These are phyloP conservation scores for Shargacucullia verbasci DNA, from an alignment of 2,888 invertebrate genomes.

Conservation along the genomic window DNA sequence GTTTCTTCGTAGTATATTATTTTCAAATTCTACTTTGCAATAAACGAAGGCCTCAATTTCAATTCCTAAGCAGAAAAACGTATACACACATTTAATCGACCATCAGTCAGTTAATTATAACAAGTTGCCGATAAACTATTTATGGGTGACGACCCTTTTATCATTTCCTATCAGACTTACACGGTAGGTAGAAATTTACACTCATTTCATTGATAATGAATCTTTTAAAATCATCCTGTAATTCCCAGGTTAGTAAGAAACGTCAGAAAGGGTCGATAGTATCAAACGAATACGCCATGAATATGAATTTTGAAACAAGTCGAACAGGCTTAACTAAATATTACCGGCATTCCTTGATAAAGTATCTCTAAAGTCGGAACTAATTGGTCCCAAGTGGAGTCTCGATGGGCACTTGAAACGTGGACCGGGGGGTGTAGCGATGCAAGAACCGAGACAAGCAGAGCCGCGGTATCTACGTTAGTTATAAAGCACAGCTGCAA, in stretches of 20 bases:
- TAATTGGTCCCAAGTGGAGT: constrained; percentile 80
- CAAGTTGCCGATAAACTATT: constrained; percentile 33
- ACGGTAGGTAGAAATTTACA: constrained; percentile 41
- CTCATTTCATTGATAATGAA: constrained; percentile 7
- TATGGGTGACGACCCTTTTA: constrained; percentile 34
- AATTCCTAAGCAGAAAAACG: too few species aligned
- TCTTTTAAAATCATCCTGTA: background rate
- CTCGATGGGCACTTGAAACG: constrained; percentile 64
- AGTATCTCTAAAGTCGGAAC: constrained; percentile 65
- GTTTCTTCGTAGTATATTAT: too few species aligned
- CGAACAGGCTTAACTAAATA: constrained; percentile 17
- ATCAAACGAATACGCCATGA: constrained; percentile 9
- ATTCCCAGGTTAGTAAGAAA: too few species aligned
- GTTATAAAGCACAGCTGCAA: constrained; percentile 75
- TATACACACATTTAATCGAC: too few species aligned
- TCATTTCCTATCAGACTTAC: constrained; percentile 17
- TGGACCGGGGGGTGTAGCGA: constrained; percentile 43
- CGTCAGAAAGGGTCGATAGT: too few species aligned
- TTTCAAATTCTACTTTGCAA: too few species aligned
- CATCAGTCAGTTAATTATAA: constrained; percentile 28
- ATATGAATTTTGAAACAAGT: constrained; percentile 17
- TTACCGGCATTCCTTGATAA: constrained; percentile 37
- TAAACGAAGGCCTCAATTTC: too few species aligned
- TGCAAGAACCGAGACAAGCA: constrained; percentile 49
- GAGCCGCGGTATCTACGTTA: constrained; percentile 54